Evolutionary conservation across 2,797 vertebrate species (phyloP).

Genomic region (Acropternis orthonyx): DNA sequence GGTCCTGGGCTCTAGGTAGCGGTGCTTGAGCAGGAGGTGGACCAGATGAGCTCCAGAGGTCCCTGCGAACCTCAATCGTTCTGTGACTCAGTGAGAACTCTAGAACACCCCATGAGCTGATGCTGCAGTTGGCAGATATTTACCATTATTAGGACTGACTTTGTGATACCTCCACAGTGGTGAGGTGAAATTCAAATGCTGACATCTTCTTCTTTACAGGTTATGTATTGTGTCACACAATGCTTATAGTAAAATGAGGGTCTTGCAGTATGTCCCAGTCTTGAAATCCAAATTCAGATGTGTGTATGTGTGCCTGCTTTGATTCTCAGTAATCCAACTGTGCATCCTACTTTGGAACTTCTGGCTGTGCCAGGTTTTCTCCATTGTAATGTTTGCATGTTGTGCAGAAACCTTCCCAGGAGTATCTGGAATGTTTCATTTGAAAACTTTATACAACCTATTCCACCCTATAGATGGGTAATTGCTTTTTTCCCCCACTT

Average conservation of each 20-base stretch:
- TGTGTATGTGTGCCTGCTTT: not conserved
- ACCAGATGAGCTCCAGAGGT: not conserved
- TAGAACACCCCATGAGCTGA: not conserved
- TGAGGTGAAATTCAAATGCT: not conserved
- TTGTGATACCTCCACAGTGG: not conserved
- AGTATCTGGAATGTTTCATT: not conserved
- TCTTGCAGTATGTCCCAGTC: not conserved
- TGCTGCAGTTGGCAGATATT: not conserved
- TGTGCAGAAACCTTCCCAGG: not conserved
- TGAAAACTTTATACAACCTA: not conserved
- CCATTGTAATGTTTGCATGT: not conserved
- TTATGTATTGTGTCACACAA: not conserved
- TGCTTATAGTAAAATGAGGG: not conserved
- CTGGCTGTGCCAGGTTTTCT: not conserved
- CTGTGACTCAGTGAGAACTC: not conserved
- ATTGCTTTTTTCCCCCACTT: not conserved
- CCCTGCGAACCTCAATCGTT: not conserved
- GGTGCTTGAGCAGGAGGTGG: not conserved
- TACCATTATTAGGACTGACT: not conserved
- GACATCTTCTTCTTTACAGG: not conserved
- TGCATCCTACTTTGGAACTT: not conserved
- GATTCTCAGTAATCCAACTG: not conserved
- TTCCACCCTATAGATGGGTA: not conserved
- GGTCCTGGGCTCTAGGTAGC: not conserved
- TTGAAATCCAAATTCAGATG: not conserved